Evolutionary conservation across 2,888 invertebrate species (phyloP).

Genomic region (Andrena bicolor): DNA sequence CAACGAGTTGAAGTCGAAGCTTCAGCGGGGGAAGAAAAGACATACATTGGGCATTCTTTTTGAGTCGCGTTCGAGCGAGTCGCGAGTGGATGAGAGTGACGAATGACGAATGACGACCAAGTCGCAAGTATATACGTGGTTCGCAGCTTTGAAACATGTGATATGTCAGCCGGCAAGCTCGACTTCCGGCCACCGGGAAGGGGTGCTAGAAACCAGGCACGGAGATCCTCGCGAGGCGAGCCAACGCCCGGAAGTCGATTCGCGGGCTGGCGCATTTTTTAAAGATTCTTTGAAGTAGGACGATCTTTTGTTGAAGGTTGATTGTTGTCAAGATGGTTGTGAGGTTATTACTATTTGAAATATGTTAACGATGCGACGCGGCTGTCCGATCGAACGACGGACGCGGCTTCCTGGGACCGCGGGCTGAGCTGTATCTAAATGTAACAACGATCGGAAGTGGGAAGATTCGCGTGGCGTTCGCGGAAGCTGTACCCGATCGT

Average conservation of each 20-base stretch:
- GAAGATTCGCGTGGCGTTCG: not conserved
- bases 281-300: slow-evolving; percentile 78
- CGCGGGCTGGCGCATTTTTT: slow-evolving; percentile 77
- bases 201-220: not conserved
- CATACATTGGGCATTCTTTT: slow-evolving; percentile 68
- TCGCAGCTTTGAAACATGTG: slow-evolving; percentile 81
- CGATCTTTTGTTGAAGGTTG: slow-evolving; percentile 82
- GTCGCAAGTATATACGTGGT: slow-evolving; percentile 72
- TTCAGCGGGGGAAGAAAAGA: slow-evolving; percentile 22
- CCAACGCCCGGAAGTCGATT: slow-evolving; percentile 62
- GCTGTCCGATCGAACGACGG: slow-evolving; percentile 39
- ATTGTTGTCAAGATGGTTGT: slow-evolving; percentile 84
- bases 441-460: not conserved
- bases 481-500: slow-evolving; percentile 22
- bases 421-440: not conserved
- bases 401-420: slow-evolving; percentile 11
- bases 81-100: slow-evolving; percentile 59
- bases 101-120: slow-evolving; percentile 52
- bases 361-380: slow-evolving; percentile 74
- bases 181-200: slow-evolving; percentile 58
- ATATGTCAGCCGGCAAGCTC: slow-evolving; percentile 77
- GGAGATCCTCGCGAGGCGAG: not conserved
- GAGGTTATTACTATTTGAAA: slow-evolving; percentile 82
- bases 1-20: slow-evolving; percentile 16
- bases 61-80: slow-evolving; percentile 59